Conservation (phyloP, 2,113 vertebrate genomes). For the Xenopus tropicalis region DNA sequence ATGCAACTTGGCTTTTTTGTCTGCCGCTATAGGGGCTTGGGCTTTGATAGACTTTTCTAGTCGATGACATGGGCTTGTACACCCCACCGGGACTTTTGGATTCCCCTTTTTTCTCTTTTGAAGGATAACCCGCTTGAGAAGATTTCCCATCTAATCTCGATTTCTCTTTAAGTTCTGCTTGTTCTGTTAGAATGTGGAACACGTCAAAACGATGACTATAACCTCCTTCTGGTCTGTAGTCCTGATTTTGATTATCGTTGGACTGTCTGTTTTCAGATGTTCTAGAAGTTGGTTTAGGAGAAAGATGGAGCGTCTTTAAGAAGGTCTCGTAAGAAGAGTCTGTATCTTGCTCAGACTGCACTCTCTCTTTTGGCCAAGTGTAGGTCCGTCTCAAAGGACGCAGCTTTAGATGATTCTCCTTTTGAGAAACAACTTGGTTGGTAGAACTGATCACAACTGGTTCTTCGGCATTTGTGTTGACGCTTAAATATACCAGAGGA, state of each 20-base stretch:
- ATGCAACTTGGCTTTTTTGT: neutral
- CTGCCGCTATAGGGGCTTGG: neutral
- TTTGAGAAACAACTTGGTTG: neutral
- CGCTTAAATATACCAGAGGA: constrained; percentile 44
- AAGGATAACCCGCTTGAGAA: neutral
- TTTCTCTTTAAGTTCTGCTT: neutral
- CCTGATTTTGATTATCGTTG: neutral
- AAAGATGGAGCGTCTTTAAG: constrained; percentile 14
- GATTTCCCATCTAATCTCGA: neutral
- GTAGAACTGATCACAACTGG: neutral
- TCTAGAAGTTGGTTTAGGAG: neutral
- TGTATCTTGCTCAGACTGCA: neutral
- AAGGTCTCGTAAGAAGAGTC: constrained; percentile 12
- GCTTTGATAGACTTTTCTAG: neutral
- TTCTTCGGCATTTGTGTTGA: constrained; percentile 28
- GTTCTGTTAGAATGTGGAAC: neutral
- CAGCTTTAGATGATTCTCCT: neutral
- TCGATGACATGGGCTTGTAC: neutral
- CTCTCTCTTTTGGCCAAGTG: constrained; percentile 43
- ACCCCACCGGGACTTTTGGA: neutral
- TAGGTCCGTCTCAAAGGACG: constrained; percentile 28
- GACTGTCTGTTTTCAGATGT: neutral
- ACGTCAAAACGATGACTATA: neutral
- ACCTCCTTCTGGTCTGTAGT: neutral
- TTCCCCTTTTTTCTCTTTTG: neutral